A percentile compares a stretch with the other conserved stretches of the same genome.
Evolutionary conservation across 2,797 vertebrate genomes (phyloP).

Genomic region (Rhinatrema bivittatum): DNA sequence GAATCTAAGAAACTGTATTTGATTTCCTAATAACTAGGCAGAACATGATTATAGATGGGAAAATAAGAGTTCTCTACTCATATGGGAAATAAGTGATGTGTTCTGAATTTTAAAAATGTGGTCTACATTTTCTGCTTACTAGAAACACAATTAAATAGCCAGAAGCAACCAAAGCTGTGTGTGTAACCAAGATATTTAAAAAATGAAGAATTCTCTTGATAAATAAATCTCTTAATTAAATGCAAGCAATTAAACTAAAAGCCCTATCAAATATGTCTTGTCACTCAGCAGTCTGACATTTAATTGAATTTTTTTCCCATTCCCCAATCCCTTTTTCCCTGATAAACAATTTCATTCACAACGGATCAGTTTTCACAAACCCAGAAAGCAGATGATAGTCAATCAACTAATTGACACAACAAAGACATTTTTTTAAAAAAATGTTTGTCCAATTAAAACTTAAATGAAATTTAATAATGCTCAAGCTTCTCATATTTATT

Average conservation of each 20-base stretch:
- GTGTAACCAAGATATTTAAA: constrained; percentile 35
- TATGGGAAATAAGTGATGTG: background rate
- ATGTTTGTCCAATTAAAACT: constrained; percentile 61
- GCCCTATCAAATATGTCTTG: constrained; percentile 76
- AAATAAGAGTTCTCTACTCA: no score
- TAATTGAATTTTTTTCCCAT: constrained; percentile 80
- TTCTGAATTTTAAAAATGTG: constrained; percentile 10
- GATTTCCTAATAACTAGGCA: constrained; percentile 38
- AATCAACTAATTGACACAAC: constrained; percentile 91
- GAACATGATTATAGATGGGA: no score
- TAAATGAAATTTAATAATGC: constrained; percentile 58
- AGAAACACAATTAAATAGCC: constrained; percentile 1
- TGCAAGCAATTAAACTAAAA: constrained; percentile 92
- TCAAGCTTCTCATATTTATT: constrained; percentile 52
- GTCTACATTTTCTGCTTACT: background rate
- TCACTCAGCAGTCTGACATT: constrained; percentile 72
- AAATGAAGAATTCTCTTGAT: constrained; percentile 64
- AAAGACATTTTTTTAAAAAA: constrained; percentile 65
- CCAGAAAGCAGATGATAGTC: constrained; percentile 71
- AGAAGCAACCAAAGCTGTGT: constrained; percentile 17
- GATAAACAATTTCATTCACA: constrained; percentile 80
- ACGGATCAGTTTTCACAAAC: constrained; percentile 71
- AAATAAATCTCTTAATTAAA: constrained; percentile 80
- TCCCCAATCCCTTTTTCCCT: constrained; percentile 46
- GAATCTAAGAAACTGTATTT: constrained; percentile 46